Conservation (phyloP, 1,140 invertebrate genomes). For the Pseudoatta argentina region DNA sequence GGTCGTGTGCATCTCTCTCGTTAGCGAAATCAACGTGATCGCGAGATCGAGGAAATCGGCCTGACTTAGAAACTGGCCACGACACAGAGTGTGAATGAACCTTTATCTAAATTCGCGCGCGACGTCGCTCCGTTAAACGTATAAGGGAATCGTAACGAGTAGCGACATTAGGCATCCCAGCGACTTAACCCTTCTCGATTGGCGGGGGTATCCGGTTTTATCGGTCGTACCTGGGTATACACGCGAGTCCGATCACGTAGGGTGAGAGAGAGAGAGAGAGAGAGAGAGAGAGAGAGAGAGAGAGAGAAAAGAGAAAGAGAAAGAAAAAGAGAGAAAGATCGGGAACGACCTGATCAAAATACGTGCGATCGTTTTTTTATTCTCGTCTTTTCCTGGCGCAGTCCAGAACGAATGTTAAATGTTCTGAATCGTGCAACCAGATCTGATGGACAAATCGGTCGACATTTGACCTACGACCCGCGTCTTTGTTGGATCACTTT, state of each 20-base stretch:
- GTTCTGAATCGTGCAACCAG: slow-evolving; percentile 40
- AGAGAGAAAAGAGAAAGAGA: neutral
- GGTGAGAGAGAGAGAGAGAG: neutral
- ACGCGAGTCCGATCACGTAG: slow-evolving; percentile 60
- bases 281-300: neutral
- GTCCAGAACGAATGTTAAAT: slow-evolving; percentile 34
- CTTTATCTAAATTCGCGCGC: slow-evolving; percentile 69
- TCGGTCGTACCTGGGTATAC: slow-evolving; percentile 69
- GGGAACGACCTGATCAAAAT: slow-evolving; percentile 61
- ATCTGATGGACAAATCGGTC: slow-evolving; percentile 16
- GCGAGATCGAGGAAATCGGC: slow-evolving; percentile 42
- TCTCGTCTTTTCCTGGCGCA: slow-evolving; percentile 16
- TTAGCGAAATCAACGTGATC: slow-evolving; percentile 63
- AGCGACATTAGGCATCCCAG: slow-evolving; percentile 75
- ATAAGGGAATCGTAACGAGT: slow-evolving; percentile 80
- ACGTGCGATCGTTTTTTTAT: slow-evolving; percentile 62
- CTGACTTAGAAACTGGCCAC: neutral
- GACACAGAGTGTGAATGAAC: slow-evolving; percentile 67
- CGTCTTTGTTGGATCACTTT: neutral
- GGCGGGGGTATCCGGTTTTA: slow-evolving; percentile 75
- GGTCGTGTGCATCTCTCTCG: slow-evolving; percentile 46
- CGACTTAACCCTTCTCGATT: slow-evolving; percentile 48
- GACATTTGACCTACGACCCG: neutral
- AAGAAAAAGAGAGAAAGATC: neutral
- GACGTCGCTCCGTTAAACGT: slow-evolving; percentile 61